Evolutionary conservation across 2,888 invertebrate species (phyloP).

Genomic region (Dicyrtoma fusca): DNA sequence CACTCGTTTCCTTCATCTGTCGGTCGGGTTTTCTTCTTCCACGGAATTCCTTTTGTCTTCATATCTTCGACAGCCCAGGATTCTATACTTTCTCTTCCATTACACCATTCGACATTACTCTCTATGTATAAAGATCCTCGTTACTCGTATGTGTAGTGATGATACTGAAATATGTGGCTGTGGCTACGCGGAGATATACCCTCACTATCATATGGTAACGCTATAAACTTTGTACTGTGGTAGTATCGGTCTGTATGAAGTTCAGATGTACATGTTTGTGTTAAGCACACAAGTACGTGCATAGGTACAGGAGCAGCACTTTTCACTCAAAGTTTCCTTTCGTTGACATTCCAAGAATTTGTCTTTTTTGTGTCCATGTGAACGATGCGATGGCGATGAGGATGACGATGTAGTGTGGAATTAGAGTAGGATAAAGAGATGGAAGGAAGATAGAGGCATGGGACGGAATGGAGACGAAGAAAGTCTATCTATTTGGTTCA

Average conservation of each 20-base stretch:
- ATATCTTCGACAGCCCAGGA: not conserved
- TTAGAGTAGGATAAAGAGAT: not conserved
- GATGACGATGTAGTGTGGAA: not conserved
- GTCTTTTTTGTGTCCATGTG: not conserved
- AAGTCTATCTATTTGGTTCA: not conserved
- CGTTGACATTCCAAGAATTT: too few species aligned
- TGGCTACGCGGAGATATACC: not conserved
- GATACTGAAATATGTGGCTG: too few species aligned
- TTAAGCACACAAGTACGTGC: not conserved
- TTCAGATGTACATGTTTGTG: not conserved
- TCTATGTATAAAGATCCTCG: not conserved
- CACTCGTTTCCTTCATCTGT: conserved; percentile 26
- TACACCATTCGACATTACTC: too few species aligned
- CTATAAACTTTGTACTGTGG: not conserved
- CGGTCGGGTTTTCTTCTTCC: conserved; percentile 14
- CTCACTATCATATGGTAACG: not conserved
- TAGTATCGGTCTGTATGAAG: not conserved
- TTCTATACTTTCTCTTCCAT: too few species aligned
- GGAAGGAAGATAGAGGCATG: not conserved
- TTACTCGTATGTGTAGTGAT: not conserved
- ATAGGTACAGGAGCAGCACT: too few species aligned
- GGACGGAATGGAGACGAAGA: not conserved
- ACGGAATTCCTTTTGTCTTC: not conserved
- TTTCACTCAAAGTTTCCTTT: too few species aligned
- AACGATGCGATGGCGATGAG: not conserved